Base-by-base conservation (phyloP, 2,888 invertebrate genomes). In the Agonopterix alstromeriana region DNA sequence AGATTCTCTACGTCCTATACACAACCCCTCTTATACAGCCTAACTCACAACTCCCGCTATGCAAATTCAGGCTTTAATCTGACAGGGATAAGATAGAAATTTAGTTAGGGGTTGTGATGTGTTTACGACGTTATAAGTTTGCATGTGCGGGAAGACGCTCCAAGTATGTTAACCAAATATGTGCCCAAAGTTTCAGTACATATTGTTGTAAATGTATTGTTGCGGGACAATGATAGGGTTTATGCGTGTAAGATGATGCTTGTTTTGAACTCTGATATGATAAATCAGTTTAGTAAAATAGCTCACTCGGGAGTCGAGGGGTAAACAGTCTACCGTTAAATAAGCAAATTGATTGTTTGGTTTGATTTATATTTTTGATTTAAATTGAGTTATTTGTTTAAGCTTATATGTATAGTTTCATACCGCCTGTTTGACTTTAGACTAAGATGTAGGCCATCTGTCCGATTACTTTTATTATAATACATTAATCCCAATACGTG, bases 211-310 rank as follows among this genome's bases (percentile, higher is more conserved):
- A 83, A 77, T 84, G 78, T 77, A 72, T 73, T 79, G 82, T 11
- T 65, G 58, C 53, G 50, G 53, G 54, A 54, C 55, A 57, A 68
- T 69, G 72, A 81, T 67, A 73, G 75, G 84, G 83, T 85, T 86
- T 86, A 86, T 83, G 84, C 77, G 80, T 86, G 86, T 86, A 85
- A 86, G 86, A 87, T 86, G 87, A 87, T 77, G 87, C 84, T 87
- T 86, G 87, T 88, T 88, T 81, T 72, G 60, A 73, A 82, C 82
- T 77, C 77, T 77, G 85, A 85, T 87, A 86, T 87, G 87, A 87
- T 87, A 87, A 87, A 88, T 88, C 87, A 87, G 85, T 84, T 84
- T 81, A 77, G 70, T 73, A 72, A 70, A 83, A 84, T 79, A 76
- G 77, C 85, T 83, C 83, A 82, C 81, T 85, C 65, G 81, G 72